These are phyloP conservation scores for Potamilus streckersoni DNA, from an alignment of 1,140 invertebrate genomes.

Conservation along the genomic window DNA sequence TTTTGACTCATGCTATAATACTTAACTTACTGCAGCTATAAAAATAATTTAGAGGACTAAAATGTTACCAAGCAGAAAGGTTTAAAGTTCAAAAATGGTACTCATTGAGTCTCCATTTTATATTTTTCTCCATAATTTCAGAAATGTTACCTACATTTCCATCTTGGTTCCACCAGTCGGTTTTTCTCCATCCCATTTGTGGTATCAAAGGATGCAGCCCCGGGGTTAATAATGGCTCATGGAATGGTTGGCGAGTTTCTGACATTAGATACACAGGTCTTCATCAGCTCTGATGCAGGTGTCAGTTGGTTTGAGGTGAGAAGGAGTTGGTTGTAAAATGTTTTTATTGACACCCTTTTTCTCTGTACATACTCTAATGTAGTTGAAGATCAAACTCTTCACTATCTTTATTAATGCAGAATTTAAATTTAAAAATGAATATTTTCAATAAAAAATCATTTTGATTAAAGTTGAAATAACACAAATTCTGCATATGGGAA, in stretches of 20 bases:
- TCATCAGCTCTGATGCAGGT: slow-evolving; percentile 85
- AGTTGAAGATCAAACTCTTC: no score
- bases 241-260: slow-evolving; percentile 64
- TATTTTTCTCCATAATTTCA: slow-evolving; percentile 19
- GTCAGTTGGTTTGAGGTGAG: slow-evolving; percentile 83
- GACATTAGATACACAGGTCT: slow-evolving; percentile 76
- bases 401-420: no score
- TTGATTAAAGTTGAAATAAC: no score
- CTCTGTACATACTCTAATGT: no score
- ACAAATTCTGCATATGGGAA: no score
- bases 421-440: no score
- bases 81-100: background rate
- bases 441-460: no score
- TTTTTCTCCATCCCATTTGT: slow-evolving; percentile 80
- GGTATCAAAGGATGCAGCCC: slow-evolving; percentile 86
- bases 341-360: no score
- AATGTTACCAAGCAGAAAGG: background rate
- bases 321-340: background rate
- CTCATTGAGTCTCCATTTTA: background rate
- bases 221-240: slow-evolving; percentile 88
- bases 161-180: slow-evolving; percentile 85
- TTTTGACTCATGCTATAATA: no score
- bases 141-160: slow-evolving; percentile 85
- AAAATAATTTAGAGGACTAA: background rate
- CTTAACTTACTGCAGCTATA: no score